phyloP scores from a whole-genome alignment of 2,888 invertebrate species.

The Congeria kusceri region DNA sequence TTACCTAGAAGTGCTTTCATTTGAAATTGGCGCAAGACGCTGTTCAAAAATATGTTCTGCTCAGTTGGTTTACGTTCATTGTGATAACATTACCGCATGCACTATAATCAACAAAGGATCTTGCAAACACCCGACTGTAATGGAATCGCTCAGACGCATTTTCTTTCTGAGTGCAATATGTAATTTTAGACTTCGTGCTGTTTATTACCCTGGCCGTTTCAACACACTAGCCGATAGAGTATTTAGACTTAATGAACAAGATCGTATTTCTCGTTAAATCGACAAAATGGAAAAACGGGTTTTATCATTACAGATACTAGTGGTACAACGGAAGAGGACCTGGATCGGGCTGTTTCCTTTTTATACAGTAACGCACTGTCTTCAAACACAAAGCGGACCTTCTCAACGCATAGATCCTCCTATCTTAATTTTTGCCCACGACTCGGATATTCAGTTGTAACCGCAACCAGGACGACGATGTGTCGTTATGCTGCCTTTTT shows the following conservation, averaged over 20 bases:
- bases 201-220: constrained; percentile 19
- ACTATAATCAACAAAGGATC: constrained; percentile 47
- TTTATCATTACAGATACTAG: constrained; percentile 17
- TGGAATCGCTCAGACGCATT: constrained; percentile 31
- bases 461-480: constrained; percentile 24
- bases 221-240: constrained; percentile 41
- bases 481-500: constrained; percentile 34
- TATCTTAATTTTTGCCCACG: constrained; percentile 27
- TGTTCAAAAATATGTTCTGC: constrained; percentile 16
- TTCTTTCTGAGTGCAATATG: constrained; percentile 37
- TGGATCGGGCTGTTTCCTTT: constrained; percentile 18
- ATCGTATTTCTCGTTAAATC: neutral
- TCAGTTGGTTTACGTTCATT: constrained; percentile 33
- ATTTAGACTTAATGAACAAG: constrained; percentile 30
- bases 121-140: constrained; percentile 30
- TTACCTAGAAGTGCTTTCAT: constrained; percentile 26
- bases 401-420: constrained; percentile 36
- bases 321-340: neutral
- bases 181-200: constrained; percentile 31
- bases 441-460: constrained; percentile 21
- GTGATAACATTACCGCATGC: constrained; percentile 38
- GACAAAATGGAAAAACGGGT: constrained; percentile 17
- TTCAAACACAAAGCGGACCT: constrained; percentile 34
- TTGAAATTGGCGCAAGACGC: constrained; percentile 27
- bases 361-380: constrained; percentile 17